Base-by-base conservation (phyloP, 2,797 vertebrate species). In the Sebastes taczanowskii region DNA sequence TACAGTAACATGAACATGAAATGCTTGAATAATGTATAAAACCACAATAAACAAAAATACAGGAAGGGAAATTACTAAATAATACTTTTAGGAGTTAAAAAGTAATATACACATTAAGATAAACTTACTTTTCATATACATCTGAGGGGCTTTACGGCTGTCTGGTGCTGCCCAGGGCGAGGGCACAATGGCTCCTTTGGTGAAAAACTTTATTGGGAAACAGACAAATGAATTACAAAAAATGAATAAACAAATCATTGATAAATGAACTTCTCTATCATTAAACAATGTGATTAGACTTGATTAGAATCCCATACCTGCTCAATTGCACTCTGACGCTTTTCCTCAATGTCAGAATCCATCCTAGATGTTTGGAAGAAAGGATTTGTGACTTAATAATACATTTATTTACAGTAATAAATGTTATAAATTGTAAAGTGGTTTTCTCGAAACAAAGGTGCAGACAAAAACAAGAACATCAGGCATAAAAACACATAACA, bases 251-350 rank as follows among this genome's bases (percentile, higher is more conserved):
- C 10, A 63, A 22, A 27, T 10, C 2, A 13, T 61, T 2, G 65
- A 22, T 18, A 30, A 0, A 59, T 6, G 2, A 32, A 25, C 23
- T 16, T 9, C 2, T 29, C 0, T 4, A 7, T 18, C 1, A 62
- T 49, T 30, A 18, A 6, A 76, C 23, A 46, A 9, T 8, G 30
- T 55, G 3, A 25, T 59, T 62, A 18, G 10, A 60, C 52, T 55
- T 55, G 3, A 25, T 59, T 62, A 18, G 10, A 60, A 56, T 55
- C 2, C 3, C 78, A 53, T 96, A 99, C 98, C 96, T 98, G 97
- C 86, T 99, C 97, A 82, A 99, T 99, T 16, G 99, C 98, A 94
- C 95, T 97, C 90, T 99, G 99, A 76, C 97, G 95, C 93, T 97
- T 98, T 86, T 98, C 97, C 92, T 99, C 99, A 80, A 96, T 96